phyloP scores from a whole-genome alignment of 2,888 invertebrate species.

The Eurytoma adleriae region DNA sequence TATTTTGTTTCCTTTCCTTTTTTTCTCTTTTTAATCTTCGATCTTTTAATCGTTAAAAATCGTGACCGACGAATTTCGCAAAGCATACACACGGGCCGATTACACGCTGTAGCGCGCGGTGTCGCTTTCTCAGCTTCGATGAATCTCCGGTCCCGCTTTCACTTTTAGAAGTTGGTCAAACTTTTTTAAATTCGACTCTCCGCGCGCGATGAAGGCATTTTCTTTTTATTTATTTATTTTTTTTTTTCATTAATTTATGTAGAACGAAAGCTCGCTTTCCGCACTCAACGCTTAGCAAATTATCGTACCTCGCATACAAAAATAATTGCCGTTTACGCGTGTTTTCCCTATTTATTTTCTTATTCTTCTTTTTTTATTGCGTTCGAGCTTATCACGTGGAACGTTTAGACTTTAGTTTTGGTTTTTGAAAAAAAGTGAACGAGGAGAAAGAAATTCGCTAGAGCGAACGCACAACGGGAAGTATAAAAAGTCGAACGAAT shows the following conservation, averaged over 20 bases:
- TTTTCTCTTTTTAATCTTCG: no score
- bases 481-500: slow-evolving; percentile 11
- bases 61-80: background rate
- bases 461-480: background rate
- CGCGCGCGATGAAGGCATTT: slow-evolving; percentile 32
- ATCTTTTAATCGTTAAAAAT: no score
- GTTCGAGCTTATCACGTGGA: background rate
- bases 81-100: background rate
- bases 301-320: slow-evolving; percentile 39
- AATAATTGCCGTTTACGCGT: slow-evolving; percentile 38
- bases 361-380: slow-evolving; percentile 3
- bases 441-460: background rate
- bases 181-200: slow-evolving; percentile 13
- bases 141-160: slow-evolving; percentile 7
- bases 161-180: slow-evolving; percentile 2
- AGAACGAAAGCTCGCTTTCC: slow-evolving; percentile 23
- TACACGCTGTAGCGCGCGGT: slow-evolving; percentile 5
- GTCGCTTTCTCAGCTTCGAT: slow-evolving; percentile 4
- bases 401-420: no score
- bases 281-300: slow-evolving; percentile 36
- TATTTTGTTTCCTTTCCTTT: no score
- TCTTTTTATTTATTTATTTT: background rate
- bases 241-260: background rate
- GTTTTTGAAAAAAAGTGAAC: no score
- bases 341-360: background rate